phyloP scores from a whole-genome alignment of 2,888 invertebrate species.

The Clivina fossor region DNA sequence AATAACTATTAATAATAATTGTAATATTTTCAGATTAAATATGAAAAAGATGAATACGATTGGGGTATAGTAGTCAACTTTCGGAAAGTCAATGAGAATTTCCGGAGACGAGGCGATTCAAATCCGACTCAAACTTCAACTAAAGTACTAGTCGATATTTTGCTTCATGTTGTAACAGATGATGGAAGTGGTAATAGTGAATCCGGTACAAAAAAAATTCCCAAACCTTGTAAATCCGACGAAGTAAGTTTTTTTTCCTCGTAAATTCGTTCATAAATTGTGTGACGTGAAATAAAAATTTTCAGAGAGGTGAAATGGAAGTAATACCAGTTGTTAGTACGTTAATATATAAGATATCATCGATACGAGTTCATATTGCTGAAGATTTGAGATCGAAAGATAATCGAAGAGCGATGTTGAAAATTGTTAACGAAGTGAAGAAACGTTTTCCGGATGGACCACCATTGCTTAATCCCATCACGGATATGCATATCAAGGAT shows the following conservation, averaged over 20 bases:
- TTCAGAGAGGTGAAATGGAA: slow-evolving; percentile 78
- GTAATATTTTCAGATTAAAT: slow-evolving; percentile 65
- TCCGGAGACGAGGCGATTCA: slow-evolving; percentile 47
- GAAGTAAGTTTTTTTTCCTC: slow-evolving; percentile 53
- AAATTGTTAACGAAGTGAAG: slow-evolving; percentile 84
- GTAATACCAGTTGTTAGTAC: slow-evolving; percentile 84
- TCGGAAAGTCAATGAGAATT: slow-evolving; percentile 54
- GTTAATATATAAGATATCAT: slow-evolving; percentile 83
- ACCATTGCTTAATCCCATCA: slow-evolving; percentile 88
- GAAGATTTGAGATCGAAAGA: slow-evolving; percentile 85
- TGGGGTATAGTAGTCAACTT: slow-evolving; percentile 97
- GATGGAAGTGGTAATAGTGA: slow-evolving; percentile 54
- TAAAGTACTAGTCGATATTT: slow-evolving; percentile 77
- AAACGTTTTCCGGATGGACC: slow-evolving; percentile 86
- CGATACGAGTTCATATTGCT: slow-evolving; percentile 87
- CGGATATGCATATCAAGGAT: slow-evolving; percentile 95
- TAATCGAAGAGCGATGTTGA: slow-evolving; percentile 80
- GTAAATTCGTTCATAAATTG: background rate
- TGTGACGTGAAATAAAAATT: background rate
- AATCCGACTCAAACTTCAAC: slow-evolving; percentile 62
- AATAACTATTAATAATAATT: slow-evolving; percentile 28
- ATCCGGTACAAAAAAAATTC: slow-evolving; percentile 53
- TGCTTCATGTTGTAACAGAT: slow-evolving; percentile 76
- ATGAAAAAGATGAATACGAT: slow-evolving; percentile 83
- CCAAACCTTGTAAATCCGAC: slow-evolving; percentile 69